Evolutionary conservation across 1,140 invertebrate genomes (phyloP).

Genomic region (Bombus huntii): DNA sequence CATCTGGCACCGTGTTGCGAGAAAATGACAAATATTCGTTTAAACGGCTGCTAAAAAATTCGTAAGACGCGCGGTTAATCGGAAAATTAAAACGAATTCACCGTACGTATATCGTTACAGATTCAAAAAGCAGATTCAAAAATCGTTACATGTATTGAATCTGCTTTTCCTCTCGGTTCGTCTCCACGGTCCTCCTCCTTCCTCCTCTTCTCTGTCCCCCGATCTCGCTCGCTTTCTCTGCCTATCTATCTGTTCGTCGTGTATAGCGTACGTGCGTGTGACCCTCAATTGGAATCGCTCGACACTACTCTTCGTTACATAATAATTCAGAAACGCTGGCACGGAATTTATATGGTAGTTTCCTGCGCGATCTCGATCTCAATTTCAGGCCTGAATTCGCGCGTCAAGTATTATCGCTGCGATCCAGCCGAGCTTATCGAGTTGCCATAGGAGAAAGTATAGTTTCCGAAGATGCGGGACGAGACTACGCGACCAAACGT

Average conservation of each 20-base stretch:
- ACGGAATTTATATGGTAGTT: constrained; percentile 18
- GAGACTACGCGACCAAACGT: background rate
- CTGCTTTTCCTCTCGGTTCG: background rate
- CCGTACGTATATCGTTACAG: background rate
- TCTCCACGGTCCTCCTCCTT: background rate
- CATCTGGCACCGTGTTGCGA: too few species aligned
- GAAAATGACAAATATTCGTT: too few species aligned
- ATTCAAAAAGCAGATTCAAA: too few species aligned
- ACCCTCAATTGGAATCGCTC: constrained; percentile 68
- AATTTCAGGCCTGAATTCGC: constrained; percentile 1
- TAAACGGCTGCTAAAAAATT: too few species aligned
- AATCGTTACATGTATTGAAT: background rate
- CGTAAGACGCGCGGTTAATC: too few species aligned
- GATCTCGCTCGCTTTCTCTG: constrained; percentile 22
- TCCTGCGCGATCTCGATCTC: constrained; percentile 11
- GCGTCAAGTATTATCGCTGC: background rate
- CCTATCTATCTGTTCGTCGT: background rate
- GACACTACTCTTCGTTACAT: constrained; percentile 70
- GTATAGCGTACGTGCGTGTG: constrained; percentile 9
- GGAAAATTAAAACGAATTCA: too few species aligned
- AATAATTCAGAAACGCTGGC: constrained; percentile 61
- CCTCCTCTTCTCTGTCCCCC: background rate
- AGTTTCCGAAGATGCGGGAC: background rate
- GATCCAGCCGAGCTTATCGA: background rate
- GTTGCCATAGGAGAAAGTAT: background rate